Evolutionary conservation across 2,888 invertebrate species (phyloP), one percentile per base, ranked within the genome.

Genomic region (Ophioninae sp.): DNA sequence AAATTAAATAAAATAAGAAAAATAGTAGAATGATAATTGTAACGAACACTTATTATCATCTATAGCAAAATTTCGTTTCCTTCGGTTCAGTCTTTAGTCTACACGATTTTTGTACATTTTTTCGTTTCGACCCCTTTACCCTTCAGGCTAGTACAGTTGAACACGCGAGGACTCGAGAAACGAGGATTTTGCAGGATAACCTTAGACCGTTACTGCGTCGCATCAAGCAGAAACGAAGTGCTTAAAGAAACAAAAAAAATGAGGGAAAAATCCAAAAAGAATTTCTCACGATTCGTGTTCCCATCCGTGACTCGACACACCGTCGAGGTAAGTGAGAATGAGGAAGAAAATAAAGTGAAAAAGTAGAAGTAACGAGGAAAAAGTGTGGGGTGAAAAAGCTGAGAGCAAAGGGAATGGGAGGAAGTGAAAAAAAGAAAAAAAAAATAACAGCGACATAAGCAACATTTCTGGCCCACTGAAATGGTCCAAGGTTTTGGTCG

Each of bases 181-280:
- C 63, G 59, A 58, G 51, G 30, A 67, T 68, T 74, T 73, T 68
- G 69, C 20, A 51, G 71, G 64, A 61, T 58, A 65, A 61, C 22
- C 22, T 9, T 63, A 64, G 51, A 68, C 44, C 56, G 44, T 77
- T 58, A 69, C 71, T 64, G 59, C 51, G 23, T 64, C 20, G 61
- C 56, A 61, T 75, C 76, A 20, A 58, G 56, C 63, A 75, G 72
- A n/a, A 65, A 71, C 56, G 41, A 79, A 79, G 76, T 81, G 67
- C 44, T 56, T 7, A 41, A 41, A 68, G 73, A 51, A 69, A 51
- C 37, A 59, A 22, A 69, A 41, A 41, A 74, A 75, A 79, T n/a
- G n/a, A 63, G 3, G 30, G 17, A 80, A 67, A 56, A 51, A 10
- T 61, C 61, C 37, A 30, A 30, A 30, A 71, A 8, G 68, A 73